Evolutionary conservation across 2,888 invertebrate genomes (phyloP), one percentile per base, ranked within the genome.

Genomic region (Drosophila infuscata): DNA sequence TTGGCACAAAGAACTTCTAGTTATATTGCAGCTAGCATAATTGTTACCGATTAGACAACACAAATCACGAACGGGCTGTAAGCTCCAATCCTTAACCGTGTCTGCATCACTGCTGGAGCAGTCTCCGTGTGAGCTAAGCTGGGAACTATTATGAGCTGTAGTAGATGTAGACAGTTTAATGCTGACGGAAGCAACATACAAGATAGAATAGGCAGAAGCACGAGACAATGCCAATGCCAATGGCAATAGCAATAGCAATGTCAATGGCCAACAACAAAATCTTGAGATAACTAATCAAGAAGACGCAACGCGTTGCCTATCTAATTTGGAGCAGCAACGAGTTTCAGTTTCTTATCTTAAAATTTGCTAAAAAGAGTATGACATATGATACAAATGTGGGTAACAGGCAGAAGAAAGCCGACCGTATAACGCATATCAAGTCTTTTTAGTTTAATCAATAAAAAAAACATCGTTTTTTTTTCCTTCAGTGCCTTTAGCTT

Each of bases 41-140:
- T 85, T 85, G 88, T 84, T 81, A 66, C 49, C 85, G 82, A 85
- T 85, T 85, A 85, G 88, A 89, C 81, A 88, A 74, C 78, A 83
- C 84, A 84, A 82, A 89, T 82, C 88, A 84, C 89, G 89, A 84
- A 82, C 79, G 71, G 76, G 83, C 79, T 64, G 81, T 62, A 82
- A 83, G 79, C 68, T 25, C 20, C 20, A 12, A 12, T 43, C 12
- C 20, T 12, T 12, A 0, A 11, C n/a, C 4, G 46, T 25, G 8
- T 25, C 61, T 74, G 73, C 68, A 57, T 49, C 66, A 73, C 59
- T 71, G 29, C 25, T 51, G 57, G n/a, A 25, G 41, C 33, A 49
- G 36, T 35, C 33, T 66, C 35, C 70, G 70, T 68, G 74, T 63
- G 67, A 76, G 71, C 77, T 54, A 30, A 81, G 83, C 80, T 87